Conservation (phyloP, 2,797 vertebrate genomes). For the Hydrocynus forskahlii region DNA sequence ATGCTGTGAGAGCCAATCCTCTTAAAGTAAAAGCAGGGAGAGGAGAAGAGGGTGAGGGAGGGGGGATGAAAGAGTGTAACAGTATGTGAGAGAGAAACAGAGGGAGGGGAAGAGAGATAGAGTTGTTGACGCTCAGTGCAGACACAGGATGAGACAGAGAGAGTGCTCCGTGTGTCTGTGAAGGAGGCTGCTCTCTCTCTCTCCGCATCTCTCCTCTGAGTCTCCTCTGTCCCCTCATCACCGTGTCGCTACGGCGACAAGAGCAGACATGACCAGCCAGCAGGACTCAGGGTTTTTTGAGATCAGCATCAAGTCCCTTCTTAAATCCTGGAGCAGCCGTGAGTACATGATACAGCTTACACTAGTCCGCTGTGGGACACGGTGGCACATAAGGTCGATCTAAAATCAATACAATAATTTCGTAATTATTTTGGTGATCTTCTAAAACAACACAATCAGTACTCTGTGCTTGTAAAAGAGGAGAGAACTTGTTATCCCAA, state of each 20-base stretch:
- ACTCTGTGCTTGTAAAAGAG: background rate
- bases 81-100: slow-evolving; percentile 3
- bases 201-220: slow-evolving; percentile 12
- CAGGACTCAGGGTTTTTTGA: slow-evolving; percentile 99
- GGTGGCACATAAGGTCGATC: background rate
- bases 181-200: slow-evolving; percentile 24
- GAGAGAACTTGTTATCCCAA: background rate
- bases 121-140: slow-evolving; percentile 41
- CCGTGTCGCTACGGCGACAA: slow-evolving; percentile 64
- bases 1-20: slow-evolving; percentile 50
- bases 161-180: slow-evolving; percentile 33
- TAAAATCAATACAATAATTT: background rate
- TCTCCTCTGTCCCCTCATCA: slow-evolving; percentile 30
- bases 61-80: slow-evolving; percentile 11
- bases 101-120: slow-evolving; percentile 33
- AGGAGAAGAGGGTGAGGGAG: slow-evolving; percentile 4
- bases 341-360: slow-evolving; percentile 77
- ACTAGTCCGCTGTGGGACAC: background rate
- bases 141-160: slow-evolving; percentile 42
- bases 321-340: slow-evolving; percentile 98
- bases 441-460: background rate
- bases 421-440: background rate
- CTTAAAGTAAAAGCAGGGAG: slow-evolving; percentile 40
- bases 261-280: slow-evolving; percentile 94
- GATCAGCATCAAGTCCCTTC: slow-evolving; percentile 98